These are phyloP conservation scores for Formica aserva DNA, from an alignment of 2,888 invertebrate species.

Conservation along the genomic window DNA sequence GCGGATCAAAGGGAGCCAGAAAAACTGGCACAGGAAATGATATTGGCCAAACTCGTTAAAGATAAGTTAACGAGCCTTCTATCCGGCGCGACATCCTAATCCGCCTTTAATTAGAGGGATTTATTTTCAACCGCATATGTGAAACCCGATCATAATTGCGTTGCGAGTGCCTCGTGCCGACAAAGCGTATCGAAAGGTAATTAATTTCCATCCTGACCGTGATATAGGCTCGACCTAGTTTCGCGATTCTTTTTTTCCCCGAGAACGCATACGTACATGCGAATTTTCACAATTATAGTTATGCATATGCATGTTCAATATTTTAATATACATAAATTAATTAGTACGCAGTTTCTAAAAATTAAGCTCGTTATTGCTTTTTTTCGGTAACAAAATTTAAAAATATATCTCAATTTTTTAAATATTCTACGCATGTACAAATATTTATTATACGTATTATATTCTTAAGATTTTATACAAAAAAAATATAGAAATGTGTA, in stretches of 20 bases:
- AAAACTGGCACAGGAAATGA: slow-evolving; percentile 20
- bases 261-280: background rate
- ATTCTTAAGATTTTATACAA: background rate
- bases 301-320: background rate
- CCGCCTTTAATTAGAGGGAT: slow-evolving; percentile 61
- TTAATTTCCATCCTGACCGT: slow-evolving; percentile 46
- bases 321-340: slow-evolving; percentile 3
- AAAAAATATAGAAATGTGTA: background rate
- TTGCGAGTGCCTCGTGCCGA: slow-evolving; percentile 29
- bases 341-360: background rate
- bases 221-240: slow-evolving; percentile 47
- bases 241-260: slow-evolving; percentile 36
- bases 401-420: background rate
- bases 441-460: background rate
- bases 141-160: slow-evolving; percentile 55
- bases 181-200: slow-evolving; percentile 40
- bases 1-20: slow-evolving; percentile 60
- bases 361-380: slow-evolving; percentile 19
- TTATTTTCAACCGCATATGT: slow-evolving; percentile 31
- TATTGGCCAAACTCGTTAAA: slow-evolving; percentile 54
- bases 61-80: slow-evolving; percentile 59
- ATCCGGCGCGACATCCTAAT: slow-evolving; percentile 39
- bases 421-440: background rate
- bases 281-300: slow-evolving; percentile 4
- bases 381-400: background rate